Evolutionary conservation across 2,888 invertebrate genomes (phyloP).

Genomic region (Luperina nickerlii): DNA sequence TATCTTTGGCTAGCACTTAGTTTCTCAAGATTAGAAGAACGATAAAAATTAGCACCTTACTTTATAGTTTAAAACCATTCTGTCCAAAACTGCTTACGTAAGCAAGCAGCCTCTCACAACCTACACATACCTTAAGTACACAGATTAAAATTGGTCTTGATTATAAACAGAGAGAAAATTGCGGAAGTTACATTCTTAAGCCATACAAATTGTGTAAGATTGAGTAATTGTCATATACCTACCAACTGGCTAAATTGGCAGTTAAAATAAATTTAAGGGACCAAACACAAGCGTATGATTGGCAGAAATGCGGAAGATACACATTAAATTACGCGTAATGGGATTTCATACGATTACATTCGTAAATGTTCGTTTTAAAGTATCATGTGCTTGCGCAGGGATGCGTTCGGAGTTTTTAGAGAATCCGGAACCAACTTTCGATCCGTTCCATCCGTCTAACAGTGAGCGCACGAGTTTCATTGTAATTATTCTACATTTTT

Average conservation of each 20-base stretch:
- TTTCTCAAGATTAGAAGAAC: constrained; percentile 60
- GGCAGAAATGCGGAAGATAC: constrained; percentile 41
- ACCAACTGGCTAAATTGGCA: constrained; percentile 20
- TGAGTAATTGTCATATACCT: constrained; percentile 30
- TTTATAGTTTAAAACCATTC: constrained; percentile 16
- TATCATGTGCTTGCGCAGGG: constrained; percentile 54
- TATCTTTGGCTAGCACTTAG: constrained; percentile 70
- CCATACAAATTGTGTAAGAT: constrained; percentile 45
- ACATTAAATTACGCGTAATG: constrained; percentile 32
- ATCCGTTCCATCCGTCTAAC: constrained; percentile 52
- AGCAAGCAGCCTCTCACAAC: constrained; percentile 50
- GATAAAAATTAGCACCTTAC: constrained; percentile 51
- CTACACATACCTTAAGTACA: constrained; percentile 38
- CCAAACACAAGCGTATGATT: constrained; percentile 13
- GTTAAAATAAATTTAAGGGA: constrained; percentile 31
- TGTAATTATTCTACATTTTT: constrained; percentile 50
- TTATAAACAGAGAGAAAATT: constrained; percentile 61
- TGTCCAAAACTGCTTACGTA: constrained; percentile 46
- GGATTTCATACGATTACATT: constrained; percentile 42
- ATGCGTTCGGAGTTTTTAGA: constrained; percentile 58
- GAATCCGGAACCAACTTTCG: constrained; percentile 55
- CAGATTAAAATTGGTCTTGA: constrained; percentile 53
- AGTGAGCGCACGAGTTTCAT: constrained; percentile 46
- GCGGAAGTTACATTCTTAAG: constrained; percentile 56
- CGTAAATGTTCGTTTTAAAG: constrained; percentile 49